Percentiles rank a stretch among this genome's conserved stretches.
phyloP scores from a whole-genome alignment of 2,888 invertebrate genomes.

The Thecocarcelia acutangulata region DNA sequence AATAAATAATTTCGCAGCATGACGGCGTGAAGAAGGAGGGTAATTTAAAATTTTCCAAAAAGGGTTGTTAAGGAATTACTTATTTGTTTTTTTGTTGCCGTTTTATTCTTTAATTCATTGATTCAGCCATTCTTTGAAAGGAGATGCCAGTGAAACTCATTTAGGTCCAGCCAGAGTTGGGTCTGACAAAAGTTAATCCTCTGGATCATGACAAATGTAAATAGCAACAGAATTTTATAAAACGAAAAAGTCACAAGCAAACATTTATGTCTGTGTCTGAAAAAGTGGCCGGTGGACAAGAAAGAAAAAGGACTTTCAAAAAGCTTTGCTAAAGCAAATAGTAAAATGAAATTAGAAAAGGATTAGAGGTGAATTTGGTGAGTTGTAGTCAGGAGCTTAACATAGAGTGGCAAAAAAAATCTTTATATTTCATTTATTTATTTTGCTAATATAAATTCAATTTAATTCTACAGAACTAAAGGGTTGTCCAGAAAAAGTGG shows the following conservation, averaged over 20 bases:
- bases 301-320: not conserved
- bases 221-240: slow-evolving; percentile 63
- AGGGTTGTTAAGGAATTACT: slow-evolving; percentile 56
- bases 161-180: slow-evolving; percentile 19
- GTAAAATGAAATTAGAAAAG: slow-evolving; percentile 36
- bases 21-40: slow-evolving; percentile 59
- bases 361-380: too few relatives aligned
- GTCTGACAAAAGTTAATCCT: slow-evolving; percentile 62
- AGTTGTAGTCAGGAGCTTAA: too few relatives aligned
- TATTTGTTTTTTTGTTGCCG: slow-evolving; percentile 6
- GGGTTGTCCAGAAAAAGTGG: too few relatives aligned
- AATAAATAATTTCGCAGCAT: slow-evolving; percentile 71
- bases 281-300: slow-evolving; percentile 40
- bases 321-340: slow-evolving; percentile 12
- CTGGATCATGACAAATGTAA: slow-evolving; percentile 64
- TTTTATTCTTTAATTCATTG: not conserved
- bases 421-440: too few relatives aligned
- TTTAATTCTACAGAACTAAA: too few relatives aligned
- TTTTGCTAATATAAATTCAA: too few relatives aligned
- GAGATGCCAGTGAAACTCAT: slow-evolving; percentile 28
- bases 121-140: slow-evolving; percentile 2
- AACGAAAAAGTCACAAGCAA: slow-evolving; percentile 20
- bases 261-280: not conserved
- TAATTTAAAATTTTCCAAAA: slow-evolving; percentile 46
- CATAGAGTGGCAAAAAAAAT: too few relatives aligned